Conservation (phyloP, 2,797 vertebrate genomes). For the Lateolabrax maculatus region DNA sequence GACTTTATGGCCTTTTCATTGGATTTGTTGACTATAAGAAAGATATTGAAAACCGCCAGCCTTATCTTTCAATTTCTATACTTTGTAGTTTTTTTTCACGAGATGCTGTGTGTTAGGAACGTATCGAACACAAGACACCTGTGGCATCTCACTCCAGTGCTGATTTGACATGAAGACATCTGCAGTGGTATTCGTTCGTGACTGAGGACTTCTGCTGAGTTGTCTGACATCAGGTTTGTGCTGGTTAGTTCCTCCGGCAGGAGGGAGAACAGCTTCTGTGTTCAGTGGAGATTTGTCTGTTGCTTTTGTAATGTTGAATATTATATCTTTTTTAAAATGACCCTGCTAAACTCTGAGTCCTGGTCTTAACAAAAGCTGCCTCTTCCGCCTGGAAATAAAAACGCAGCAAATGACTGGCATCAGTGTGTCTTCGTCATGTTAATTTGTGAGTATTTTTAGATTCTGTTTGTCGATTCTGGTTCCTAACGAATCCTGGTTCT, state of each 20-base stretch:
- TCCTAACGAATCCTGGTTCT: not conserved
- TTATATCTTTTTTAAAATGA: too few species aligned
- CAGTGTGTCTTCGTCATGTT: not conserved
- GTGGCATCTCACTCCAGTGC: not conserved
- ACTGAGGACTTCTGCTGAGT: not conserved
- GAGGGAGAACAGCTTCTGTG: conserved; percentile 4
- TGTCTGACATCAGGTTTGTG: conserved; percentile 53
- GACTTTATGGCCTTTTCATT: not conserved
- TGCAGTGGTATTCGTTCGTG: not conserved
- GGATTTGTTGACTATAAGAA: not conserved
- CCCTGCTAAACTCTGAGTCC: not conserved
- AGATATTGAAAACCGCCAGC: not conserved
- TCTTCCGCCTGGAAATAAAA: not conserved
- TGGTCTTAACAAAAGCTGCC: conserved; percentile 7
- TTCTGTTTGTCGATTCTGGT: not conserved
- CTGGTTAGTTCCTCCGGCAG: conserved; percentile 36
- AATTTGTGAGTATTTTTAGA: not conserved
- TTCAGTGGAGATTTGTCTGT: not conserved
- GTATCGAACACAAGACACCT: not conserved
- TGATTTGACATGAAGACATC: conserved; percentile 19
- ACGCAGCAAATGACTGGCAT: not conserved
- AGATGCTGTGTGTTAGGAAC: conserved; percentile 10
- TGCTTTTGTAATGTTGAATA: too few species aligned
- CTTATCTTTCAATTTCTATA: not conserved
- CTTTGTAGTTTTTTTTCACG: not conserved